phyloP scores from a whole-genome alignment of 2,113 vertebrate genomes.

The Bos indicus region DNA sequence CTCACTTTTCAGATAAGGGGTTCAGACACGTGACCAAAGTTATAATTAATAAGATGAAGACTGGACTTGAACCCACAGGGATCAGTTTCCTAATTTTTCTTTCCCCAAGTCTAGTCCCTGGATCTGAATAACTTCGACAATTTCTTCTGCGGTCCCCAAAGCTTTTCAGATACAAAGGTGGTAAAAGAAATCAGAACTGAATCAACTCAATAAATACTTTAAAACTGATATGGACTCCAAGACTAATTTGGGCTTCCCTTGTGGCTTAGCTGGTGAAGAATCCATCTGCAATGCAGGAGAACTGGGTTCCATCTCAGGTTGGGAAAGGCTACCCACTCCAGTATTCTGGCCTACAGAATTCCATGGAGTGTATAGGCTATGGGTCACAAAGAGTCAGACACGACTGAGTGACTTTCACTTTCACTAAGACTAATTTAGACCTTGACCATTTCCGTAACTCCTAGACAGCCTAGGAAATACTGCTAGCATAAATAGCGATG shows the following conservation, averaged over 20 bases:
- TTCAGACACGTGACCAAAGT: neutral
- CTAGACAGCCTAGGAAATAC: neutral
- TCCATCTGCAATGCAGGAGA: neutral
- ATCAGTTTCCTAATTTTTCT: neutral
- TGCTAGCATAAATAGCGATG: neutral
- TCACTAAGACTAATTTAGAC: neutral
- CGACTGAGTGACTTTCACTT: neutral
- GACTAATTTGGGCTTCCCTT: neutral
- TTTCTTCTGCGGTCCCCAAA: neutral
- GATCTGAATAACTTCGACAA: neutral
- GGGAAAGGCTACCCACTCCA: neutral
- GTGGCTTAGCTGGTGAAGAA: neutral
- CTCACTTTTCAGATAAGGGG: neutral
- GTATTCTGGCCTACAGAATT: neutral
- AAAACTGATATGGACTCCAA: neutral
- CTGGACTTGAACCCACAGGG: neutral
- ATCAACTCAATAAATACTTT: neutral
- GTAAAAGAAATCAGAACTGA: neutral
- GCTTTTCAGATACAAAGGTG: neutral
- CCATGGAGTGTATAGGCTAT: neutral
- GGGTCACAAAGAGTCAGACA: neutral
- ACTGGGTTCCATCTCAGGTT: neutral
- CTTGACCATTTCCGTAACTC: neutral
- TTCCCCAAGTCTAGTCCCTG: rapidly evolving
- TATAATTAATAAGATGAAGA: neutral